Evolutionary conservation across 2,797 vertebrate genomes (phyloP).

Genomic region (Mallotus villosus): DNA sequence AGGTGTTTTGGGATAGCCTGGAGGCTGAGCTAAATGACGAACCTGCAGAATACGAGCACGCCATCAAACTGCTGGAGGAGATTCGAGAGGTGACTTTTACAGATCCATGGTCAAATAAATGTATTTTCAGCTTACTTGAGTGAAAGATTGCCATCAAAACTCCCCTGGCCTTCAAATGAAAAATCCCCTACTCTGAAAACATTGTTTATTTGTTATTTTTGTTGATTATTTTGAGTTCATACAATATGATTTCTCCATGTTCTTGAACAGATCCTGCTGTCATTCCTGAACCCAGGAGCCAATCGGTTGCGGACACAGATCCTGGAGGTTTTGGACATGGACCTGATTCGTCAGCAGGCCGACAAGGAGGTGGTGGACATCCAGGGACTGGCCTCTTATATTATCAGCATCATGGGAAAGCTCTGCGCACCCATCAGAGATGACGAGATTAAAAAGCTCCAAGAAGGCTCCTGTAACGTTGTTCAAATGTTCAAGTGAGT

Average conservation of each 20-base stretch:
- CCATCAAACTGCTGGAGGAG: slow-evolving; percentile 90
- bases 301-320: slow-evolving; percentile 91
- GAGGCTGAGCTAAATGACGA: slow-evolving; percentile 85
- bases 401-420: slow-evolving; percentile 90
- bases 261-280: slow-evolving; percentile 78
- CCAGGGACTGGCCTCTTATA: slow-evolving; percentile 84
- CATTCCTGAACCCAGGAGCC: slow-evolving; percentile 87
- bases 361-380: slow-evolving; percentile 88
- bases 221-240: background rate
- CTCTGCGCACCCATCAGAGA: slow-evolving; percentile 88
- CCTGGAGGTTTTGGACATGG: slow-evolving; percentile 88
- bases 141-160: no score
- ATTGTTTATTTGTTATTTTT: background rate
- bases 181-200: background rate
- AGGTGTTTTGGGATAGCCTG: slow-evolving; percentile 91
- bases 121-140: background rate
- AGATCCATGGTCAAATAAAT: background rate
- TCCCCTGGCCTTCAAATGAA: background rate
- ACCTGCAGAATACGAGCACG: slow-evolving; percentile 87
- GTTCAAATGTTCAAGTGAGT: slow-evolving; percentile 82
- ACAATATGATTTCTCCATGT: background rate
- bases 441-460: slow-evolving; percentile 84
- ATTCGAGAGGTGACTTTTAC: slow-evolving; percentile 82
- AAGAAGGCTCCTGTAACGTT: slow-evolving; percentile 73
- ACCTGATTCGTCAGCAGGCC: slow-evolving; percentile 91